Conservation (phyloP, 1,140 invertebrate species). For the Bombus balteatus region DNA sequence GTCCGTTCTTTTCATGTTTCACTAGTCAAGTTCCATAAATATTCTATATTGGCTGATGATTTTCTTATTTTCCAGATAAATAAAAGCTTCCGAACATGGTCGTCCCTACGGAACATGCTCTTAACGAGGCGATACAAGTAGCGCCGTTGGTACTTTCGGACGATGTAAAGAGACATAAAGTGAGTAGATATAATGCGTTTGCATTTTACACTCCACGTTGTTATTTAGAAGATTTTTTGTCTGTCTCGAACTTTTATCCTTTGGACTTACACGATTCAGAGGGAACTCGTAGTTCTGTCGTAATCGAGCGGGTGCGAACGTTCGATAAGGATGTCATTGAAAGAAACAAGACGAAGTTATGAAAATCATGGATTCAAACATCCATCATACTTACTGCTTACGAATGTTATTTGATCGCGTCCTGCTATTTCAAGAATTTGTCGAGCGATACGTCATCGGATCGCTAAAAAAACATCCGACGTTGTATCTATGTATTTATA, state of each 20-base stretch:
- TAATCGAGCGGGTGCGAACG: background rate
- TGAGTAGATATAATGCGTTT: slow-evolving; percentile 49
- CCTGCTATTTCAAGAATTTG: background rate
- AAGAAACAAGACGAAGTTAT: background rate
- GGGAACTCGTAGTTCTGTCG: background rate
- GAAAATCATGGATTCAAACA: background rate
- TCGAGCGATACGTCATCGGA: background rate
- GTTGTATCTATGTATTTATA: background rate
- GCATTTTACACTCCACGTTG: background rate
- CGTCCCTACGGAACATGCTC: slow-evolving; percentile 72
- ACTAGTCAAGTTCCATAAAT: background rate
- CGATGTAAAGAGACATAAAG: slow-evolving; percentile 76
- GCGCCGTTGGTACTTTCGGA: slow-evolving; percentile 74
- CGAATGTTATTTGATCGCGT: background rate
- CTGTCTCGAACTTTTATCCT: background rate
- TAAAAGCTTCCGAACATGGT: slow-evolving; percentile 65
- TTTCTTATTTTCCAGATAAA: slow-evolving; percentile 40
- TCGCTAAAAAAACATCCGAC: no score
- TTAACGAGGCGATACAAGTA: slow-evolving; percentile 78
- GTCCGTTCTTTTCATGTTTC: background rate
- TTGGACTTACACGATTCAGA: background rate
- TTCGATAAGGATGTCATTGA: background rate
- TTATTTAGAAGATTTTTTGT: background rate
- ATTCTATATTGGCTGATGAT: background rate
- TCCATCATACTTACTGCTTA: background rate